Evolutionary conservation across 2,888 invertebrate genomes (phyloP).

Genomic region (Gerris lacustris): DNA sequence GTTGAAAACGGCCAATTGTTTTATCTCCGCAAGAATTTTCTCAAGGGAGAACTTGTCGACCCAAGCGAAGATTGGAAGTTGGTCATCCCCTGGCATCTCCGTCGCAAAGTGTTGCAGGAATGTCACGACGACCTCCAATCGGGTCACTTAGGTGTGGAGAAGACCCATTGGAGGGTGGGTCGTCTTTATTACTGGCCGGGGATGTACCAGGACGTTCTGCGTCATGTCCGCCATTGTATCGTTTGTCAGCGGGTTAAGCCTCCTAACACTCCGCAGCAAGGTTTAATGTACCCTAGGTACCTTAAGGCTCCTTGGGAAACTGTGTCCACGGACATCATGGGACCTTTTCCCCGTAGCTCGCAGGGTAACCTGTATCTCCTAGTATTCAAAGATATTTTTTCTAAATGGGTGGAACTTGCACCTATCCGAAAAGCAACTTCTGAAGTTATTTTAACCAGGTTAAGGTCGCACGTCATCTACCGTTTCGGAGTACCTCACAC

Average conservation of each 20-base stretch:
- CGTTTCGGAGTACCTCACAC: constrained; percentile 12
- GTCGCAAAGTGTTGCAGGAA: neutral
- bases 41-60: neutral
- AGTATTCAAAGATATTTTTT: constrained; percentile 31
- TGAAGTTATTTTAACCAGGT: constrained; percentile 10
- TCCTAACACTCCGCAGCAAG: constrained; percentile 4
- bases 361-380: constrained; percentile 29
- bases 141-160: neutral
- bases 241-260: constrained; percentile 5
- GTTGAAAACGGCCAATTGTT: constrained; percentile 11
- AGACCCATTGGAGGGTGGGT: neutral
- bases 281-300: constrained; percentile 13
- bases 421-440: constrained; percentile 28
- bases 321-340: constrained; percentile 31
- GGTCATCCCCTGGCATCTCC: neutral
- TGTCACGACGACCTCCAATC: neutral
- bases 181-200: neutral
- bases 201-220: neutral
- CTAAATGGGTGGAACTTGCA: constrained; percentile 28
- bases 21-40: constrained; percentile 10
- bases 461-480: constrained; percentile 12
- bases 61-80: neutral
- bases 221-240: neutral
- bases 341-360: constrained; percentile 31
- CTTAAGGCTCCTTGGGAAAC: constrained; percentile 24